phyloP scores from a whole-genome alignment of 2,888 invertebrate species.

The Erpobdella octoculata region DNA sequence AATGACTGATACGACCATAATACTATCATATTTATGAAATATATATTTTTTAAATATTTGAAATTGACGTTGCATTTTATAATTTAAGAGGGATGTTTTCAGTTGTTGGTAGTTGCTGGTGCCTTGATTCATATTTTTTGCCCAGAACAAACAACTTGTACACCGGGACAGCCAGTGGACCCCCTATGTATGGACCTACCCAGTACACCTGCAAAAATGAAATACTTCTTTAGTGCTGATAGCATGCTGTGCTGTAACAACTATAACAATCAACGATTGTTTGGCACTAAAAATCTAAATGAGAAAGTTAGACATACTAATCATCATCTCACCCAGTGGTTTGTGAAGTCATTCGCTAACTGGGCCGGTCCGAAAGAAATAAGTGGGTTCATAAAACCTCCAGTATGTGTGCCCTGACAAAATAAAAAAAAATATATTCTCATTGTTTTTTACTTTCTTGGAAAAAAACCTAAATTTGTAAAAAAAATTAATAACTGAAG shows the following conservation, averaged over 20 bases:
- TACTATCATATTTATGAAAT: no score
- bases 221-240: no score
- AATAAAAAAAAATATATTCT: background rate
- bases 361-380: slow-evolving; percentile 19
- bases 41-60: no score
- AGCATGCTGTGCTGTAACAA: background rate
- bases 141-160: slow-evolving; percentile 12
- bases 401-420: slow-evolving; percentile 27
- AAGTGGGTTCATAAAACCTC: slow-evolving; percentile 21
- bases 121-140: background rate
- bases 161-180: slow-evolving; percentile 18
- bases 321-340: slow-evolving; percentile 18
- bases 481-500: background rate
- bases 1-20: no score
- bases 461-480: background rate
- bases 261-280: no score
- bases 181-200: slow-evolving; percentile 24
- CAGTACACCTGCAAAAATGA: slow-evolving; percentile 24
- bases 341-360: slow-evolving; percentile 7
- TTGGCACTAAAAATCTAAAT: no score
- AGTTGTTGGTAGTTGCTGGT: no score
- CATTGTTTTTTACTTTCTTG: background rate
- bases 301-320: no score
- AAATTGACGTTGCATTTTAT: no score
- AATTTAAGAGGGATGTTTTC: no score